These are phyloP conservation scores for Lampropteryx suffumata DNA, from an alignment of 2,888 invertebrate species.

Conservation along the genomic window DNA sequence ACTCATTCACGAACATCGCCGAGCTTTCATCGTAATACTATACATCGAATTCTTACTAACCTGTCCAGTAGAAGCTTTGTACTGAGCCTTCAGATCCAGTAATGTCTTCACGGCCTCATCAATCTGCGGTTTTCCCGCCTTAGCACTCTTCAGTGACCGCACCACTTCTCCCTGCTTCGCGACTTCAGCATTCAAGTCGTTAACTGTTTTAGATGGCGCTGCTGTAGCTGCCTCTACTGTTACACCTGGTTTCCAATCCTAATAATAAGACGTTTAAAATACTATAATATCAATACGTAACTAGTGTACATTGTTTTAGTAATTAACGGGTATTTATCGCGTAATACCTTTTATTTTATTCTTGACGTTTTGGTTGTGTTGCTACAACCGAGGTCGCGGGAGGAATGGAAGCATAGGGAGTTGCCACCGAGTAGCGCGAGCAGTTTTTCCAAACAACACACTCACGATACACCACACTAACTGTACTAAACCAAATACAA, in stretches of 20 bases:
- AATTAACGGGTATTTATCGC: no score
- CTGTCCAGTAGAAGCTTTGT: slow-evolving; percentile 80
- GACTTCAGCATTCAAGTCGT: slow-evolving; percentile 4
- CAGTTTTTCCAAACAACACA: no score
- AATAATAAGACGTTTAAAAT: neutral
- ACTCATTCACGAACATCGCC: no score
- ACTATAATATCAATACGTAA: neutral
- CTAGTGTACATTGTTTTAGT: no score
- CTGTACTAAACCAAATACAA: no score
- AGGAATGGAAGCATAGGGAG: no score
- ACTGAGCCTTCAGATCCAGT: slow-evolving; percentile 88
- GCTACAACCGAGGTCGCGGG: no score
- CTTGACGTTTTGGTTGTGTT: no score
- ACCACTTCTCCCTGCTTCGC: slow-evolving; percentile 10
- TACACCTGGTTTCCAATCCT: slow-evolving; percentile 1
- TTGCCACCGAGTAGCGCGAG: no score
- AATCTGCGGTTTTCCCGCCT: slow-evolving; percentile 70
- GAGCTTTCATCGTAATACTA: no score
- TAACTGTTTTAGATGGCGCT: neutral
- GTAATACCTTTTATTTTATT: no score
- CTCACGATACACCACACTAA: no score
- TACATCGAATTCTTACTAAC: slow-evolving; percentile 29
- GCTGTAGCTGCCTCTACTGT: neutral
- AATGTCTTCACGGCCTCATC: slow-evolving; percentile 79
- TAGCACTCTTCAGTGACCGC: slow-evolving; percentile 82